Evolutionary conservation across 2,888 invertebrate genomes (phyloP), one percentile per base, ranked within the genome.

Genomic region (Lobophora halterata): DNA sequence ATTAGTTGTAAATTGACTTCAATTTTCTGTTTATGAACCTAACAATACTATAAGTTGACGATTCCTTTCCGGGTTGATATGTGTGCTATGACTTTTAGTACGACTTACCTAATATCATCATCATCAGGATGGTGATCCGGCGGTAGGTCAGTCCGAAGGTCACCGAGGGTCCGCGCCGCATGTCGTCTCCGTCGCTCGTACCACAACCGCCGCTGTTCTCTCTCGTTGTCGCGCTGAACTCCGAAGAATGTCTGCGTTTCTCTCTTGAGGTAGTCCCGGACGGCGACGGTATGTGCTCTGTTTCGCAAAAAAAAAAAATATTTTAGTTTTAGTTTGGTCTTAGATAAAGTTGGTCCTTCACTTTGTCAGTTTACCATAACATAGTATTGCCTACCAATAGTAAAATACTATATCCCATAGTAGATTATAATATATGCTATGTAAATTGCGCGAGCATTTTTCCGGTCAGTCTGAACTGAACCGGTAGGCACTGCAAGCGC

Each of bases 191-290:
- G 89, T 69, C 95, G 89, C 67, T 95, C 94, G 63, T 93, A 87
- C 96, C 96, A 96, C 70, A 93, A 78, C 66, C 91, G 88, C 69
- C 91, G 90, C 78, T 93, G 92, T 64, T 91, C 90, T 59, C 90
- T 90, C 71, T 94, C 94, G 56, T 91, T 91, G 58, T 93, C 92
- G 63, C 93, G 93, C 65, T 93, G 93, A 39, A 96, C 92, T 9
- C 95, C 96, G 73, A 96, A 95, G 81, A 96, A 96, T 56, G 92
- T 93, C 37, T 94, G 93, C 38, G 95, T 93, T 72, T 95, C 94
- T 55, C 91, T 89, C 70, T 91, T 93, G 65, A 95, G 91, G 75
- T 92, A 94, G 67, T 92, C 83, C 49, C 86, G 70, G 27, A 87
- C 85, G n/a, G 78, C 83, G 5, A 81, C 72, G 0, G 85, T 83